Evolutionary conservation across 2,797 vertebrate genomes (phyloP).

Genomic region (Centroberyx gerrardi): DNA sequence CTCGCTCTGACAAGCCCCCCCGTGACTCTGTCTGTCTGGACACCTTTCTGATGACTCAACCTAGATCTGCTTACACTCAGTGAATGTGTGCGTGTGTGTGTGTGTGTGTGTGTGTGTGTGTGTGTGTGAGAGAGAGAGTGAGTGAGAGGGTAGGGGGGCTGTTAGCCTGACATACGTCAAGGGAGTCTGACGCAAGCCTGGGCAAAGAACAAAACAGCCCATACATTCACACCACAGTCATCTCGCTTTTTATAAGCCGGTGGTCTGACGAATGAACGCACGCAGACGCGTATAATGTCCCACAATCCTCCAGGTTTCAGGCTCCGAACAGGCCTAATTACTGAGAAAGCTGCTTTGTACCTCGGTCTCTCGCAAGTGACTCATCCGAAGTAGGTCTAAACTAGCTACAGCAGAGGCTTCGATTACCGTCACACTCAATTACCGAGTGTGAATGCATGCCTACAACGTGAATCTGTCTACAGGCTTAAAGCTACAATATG

Average conservation of each 20-base stretch:
- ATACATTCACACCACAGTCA: constrained; percentile 24
- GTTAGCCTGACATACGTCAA: constrained; percentile 14
- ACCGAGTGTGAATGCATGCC: too few relatives aligned
- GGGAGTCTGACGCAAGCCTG: constrained; percentile 15
- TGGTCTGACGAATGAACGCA: constrained; percentile 12
- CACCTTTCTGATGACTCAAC: constrained; percentile 35
- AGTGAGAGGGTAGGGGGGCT: background rate
- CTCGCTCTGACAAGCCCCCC: background rate
- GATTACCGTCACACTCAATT: too few relatives aligned
- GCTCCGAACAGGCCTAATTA: background rate
- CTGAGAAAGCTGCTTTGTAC: background rate
- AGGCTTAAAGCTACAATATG: too few relatives aligned
- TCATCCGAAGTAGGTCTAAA: constrained; percentile 14
- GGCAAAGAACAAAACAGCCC: constrained; percentile 11
- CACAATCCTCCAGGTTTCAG: background rate
- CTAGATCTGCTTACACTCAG: constrained; percentile 11
- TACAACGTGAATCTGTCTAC: too few relatives aligned
- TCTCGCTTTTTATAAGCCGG: background rate
- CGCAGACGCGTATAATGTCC: background rate
- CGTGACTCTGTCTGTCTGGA: constrained; percentile 11
- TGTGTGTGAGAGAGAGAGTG: background rate
- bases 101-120: background rate
- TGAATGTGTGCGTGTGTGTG: background rate
- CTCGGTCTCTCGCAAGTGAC: background rate
- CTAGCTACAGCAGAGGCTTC: background rate